Conservation (phyloP, 2,888 invertebrate genomes). For the Brenthis ino region DNA sequence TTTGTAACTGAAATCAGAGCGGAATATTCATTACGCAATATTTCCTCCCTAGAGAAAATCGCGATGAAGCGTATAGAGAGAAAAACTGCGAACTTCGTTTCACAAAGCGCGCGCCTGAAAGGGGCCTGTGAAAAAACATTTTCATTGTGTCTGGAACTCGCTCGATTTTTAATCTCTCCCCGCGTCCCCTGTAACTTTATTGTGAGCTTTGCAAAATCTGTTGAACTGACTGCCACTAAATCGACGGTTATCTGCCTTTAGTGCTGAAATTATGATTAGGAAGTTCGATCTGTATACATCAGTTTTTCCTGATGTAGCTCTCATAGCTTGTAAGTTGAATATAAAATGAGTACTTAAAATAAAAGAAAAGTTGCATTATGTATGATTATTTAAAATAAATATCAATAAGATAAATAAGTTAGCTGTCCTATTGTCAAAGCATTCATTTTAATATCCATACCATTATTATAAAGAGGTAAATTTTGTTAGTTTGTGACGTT, state of each 20-base stretch:
- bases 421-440: no score
- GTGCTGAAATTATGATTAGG: constrained; percentile 27
- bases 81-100: constrained; percentile 77
- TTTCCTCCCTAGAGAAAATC: constrained; percentile 63
- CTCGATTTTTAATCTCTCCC: constrained; percentile 80
- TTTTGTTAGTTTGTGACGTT: no score
- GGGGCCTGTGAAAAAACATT: constrained; percentile 77
- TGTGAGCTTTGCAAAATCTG: constrained; percentile 66
- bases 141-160: constrained; percentile 78
- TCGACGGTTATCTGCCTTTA: constrained; percentile 51
- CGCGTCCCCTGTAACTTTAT: constrained; percentile 72
- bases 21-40: constrained; percentile 71
- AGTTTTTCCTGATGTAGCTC: constrained; percentile 7
- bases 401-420: no score
- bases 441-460: no score
- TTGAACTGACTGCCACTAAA: constrained; percentile 55
- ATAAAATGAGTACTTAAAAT: background rate
- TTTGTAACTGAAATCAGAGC: constrained; percentile 53
- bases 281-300: constrained; percentile 22
- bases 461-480: no score
- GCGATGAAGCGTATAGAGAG: constrained; percentile 71
- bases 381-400: no score
- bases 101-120: constrained; percentile 74
- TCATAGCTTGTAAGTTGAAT: background rate
- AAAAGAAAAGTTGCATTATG: no score